Evolutionary conservation across 2,888 invertebrate genomes (phyloP), one percentile per base, ranked within the genome.

Genomic region (Nomada goodeniana): DNA sequence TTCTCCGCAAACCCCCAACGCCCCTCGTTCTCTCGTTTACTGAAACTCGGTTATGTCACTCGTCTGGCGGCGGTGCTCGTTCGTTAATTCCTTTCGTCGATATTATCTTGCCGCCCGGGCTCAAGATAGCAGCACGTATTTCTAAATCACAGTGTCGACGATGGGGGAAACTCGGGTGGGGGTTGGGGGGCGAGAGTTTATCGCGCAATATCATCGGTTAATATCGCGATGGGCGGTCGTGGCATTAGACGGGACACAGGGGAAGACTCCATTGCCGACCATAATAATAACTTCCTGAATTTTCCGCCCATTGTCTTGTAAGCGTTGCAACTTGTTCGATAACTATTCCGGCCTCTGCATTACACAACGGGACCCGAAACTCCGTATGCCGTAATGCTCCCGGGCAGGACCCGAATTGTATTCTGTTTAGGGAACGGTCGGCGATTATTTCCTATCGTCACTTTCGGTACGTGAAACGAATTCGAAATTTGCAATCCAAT

Each of bases 241-340:
- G 64, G 64, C 59, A 77, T 70, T 80, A 77, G 59, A 55, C 76
- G 50, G 10, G 23, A 57, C 64, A 13, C 44, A 20, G 7, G 65
- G 42, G 65, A 67, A 55, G 65, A 55, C 80, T 64, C 44, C 10
- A 36, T 2, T 47, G 11, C 23, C 29, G 55, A 57, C 65, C 26
- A 75, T 80, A 82, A 75, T 75, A 82, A 80, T 76, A 80, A 82
- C 81, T 82, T 75, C 81, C 81, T 57, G 75, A 81, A 81, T 82
- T 81, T 82, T 71, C 75, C 71, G 26, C 11, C 63, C 69, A 80
- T 82, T 82, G 81, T 80, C 60, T 36, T 55, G 36, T 69, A 65
- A 80, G 55, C 69, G 81, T 72, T 68, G 71, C 71, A 69, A 76
- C 76, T 82, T 76, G 76, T 81, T 82, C 82, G 71, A 81, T 82